A percentile compares a stretch with the other conserved stretches of the same genome.
phyloP scores from a whole-genome alignment of 2,113 vertebrate genomes.

The Sisor rabdophorus region DNA sequence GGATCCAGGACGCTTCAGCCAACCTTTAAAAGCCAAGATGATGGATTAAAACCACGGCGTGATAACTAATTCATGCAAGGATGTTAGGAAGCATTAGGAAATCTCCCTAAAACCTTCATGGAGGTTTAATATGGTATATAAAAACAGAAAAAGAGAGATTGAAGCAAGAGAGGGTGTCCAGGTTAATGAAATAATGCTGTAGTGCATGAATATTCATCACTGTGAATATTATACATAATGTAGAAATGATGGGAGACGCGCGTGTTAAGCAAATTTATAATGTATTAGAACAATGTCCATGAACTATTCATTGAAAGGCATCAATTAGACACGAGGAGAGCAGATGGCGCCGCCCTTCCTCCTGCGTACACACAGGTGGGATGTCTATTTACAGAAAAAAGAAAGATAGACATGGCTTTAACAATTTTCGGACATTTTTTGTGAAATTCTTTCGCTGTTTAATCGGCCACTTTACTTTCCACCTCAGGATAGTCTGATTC shows the following conservation, averaged over 20 bases:
- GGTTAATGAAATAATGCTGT: conserved; percentile 21
- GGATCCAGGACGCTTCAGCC: conserved; percentile 36
- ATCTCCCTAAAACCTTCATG: conserved; percentile 40
- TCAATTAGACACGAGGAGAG: conserved; percentile 5
- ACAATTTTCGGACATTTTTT: conserved; percentile 8
- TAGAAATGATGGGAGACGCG: neutral
- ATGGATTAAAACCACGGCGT: conserved; percentile 44
- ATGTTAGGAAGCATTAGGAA: conserved; percentile 40
- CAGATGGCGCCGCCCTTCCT: neutral
- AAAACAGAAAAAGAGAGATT: neutral
- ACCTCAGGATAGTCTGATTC: conserved; percentile 27
- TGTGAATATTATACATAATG: neutral
- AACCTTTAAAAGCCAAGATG: conserved; percentile 54
- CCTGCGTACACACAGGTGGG: neutral
- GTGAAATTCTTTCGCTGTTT: conserved; percentile 9
- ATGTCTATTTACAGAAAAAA: conserved; percentile 1
- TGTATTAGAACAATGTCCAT: conserved; percentile 12
- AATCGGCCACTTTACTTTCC: conserved; percentile 39
- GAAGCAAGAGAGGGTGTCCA: conserved; percentile 12
- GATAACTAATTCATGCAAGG: conserved; percentile 47
- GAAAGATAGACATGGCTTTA: conserved; percentile 23
- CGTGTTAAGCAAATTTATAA: neutral
- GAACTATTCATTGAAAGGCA: conserved; percentile 13
- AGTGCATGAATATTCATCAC: neutral
- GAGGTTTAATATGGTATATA: conserved; percentile 24